Evolutionary conservation across 2,113 vertebrate species (phyloP), one percentile per base, ranked within the genome.

Genomic region (Motacilla tschutschensis): DNA sequence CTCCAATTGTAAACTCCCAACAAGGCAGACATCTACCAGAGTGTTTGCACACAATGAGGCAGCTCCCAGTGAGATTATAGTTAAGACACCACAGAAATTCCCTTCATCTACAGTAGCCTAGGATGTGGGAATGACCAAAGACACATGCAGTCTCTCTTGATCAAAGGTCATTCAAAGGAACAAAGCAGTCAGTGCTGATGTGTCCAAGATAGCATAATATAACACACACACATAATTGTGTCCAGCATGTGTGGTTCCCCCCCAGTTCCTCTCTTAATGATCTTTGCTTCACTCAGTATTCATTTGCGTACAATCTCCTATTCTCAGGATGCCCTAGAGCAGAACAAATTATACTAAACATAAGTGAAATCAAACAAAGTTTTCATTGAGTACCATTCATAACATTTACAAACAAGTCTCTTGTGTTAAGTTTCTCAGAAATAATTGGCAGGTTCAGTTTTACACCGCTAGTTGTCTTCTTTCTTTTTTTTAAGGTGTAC

Each of bases 81-180:
- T 92, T 95, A 94, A 94, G 93, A 94, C 93, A 96, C 93, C 91
- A 93, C 91, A 94, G 94, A 94, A 95, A 95, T 93, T 94, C 94
- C 93, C 94, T 95, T 95, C 93, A 93, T 94, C 92, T 95, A 96
- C 94, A 95, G 95, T 95, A 96, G 96, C 94, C 94, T 96, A 95
- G 95, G 94, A 96, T 96, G 95, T 95, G 94, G 94, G 95, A 96
- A 96, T 96, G 95, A 93, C 94, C 94, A 96, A 94, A 96, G 95
- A 96, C 94, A 94, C 95, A 95, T 67, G 95, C 95, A 94, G 96
- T 89, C 94, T 96, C 93, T 92, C 92, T 95, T 92, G 93, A 96
- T 94, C 91, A 96, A 95, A 96, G 95, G 95, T 96, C 96, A 96
- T 87, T 94, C 88, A 83, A 70, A 90, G 88, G 94, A 96, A 96